Conservation (phyloP, 2,113 vertebrate genomes). For the Scytalopus superciliaris region DNA sequence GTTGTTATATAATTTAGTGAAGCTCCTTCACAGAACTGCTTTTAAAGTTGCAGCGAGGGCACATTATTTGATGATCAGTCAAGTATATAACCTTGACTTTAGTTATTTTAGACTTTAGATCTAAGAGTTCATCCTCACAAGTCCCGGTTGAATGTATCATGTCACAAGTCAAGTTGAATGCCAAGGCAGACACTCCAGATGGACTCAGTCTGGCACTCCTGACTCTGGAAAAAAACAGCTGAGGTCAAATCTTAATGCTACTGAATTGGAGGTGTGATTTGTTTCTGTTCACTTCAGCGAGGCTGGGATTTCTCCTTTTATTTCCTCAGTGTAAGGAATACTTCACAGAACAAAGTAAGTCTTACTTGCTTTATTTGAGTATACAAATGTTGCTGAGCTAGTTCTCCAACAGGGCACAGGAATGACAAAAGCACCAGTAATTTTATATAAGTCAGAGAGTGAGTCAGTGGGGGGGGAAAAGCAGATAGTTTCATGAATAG, state of each 20-base stretch:
- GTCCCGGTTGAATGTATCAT: neutral
- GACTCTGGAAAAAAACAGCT: neutral
- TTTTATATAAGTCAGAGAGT: conserved; percentile 10
- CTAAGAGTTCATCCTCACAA: neutral
- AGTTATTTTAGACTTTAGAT: neutral
- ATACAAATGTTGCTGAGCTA: conserved; percentile 11
- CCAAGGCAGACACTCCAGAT: conserved; percentile 39
- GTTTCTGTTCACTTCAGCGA: neutral
- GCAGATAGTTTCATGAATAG: conserved; percentile 13
- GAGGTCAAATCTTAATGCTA: neutral
- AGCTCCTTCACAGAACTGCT: neutral
- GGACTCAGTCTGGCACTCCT: conserved; percentile 24
- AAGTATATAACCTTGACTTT: neutral
- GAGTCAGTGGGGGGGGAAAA: neutral
- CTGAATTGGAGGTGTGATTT: conserved; percentile 9
- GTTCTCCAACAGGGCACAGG: neutral
- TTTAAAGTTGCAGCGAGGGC: neutral
- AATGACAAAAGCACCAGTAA: conserved; percentile 32
- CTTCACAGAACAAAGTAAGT: neutral
- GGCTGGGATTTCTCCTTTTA: neutral
- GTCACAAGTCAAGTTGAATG: conserved; percentile 32
- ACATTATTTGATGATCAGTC: neutral
- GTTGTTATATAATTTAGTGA: neutral
- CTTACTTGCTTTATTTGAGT: neutral
- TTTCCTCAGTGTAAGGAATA: neutral